These are phyloP conservation scores for Triops longicaudatus DNA, from an alignment of 1,140 invertebrate genomes.

Conservation along the genomic window DNA sequence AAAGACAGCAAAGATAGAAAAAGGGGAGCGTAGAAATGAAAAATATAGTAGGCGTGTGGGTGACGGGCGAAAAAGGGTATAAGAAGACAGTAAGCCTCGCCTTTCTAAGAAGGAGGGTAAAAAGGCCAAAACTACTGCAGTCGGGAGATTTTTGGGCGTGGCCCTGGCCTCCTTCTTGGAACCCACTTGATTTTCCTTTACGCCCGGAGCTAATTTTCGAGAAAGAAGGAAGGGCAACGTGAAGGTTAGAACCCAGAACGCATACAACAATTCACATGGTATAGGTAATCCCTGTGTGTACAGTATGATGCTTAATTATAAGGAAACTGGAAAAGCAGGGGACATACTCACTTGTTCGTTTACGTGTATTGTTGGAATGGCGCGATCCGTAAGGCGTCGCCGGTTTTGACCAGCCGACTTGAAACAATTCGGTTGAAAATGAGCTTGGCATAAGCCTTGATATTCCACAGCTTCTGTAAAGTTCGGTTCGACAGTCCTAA, in stretches of 20 bases:
- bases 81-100: not conserved
- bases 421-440: conserved; percentile 3
- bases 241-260: not conserved
- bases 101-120: not conserved
- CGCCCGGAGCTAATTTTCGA: not conserved
- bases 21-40: not conserved
- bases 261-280: not conserved
- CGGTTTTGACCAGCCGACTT: conserved; percentile 4
- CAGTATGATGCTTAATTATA: not conserved
- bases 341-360: not conserved
- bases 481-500: not conserved
- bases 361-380: not conserved
- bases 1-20: not conserved
- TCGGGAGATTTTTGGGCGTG: not conserved
- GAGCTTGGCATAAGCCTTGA: conserved; percentile 9
- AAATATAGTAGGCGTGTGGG: conserved; percentile 1
- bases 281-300: not conserved
- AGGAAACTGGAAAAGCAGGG: not conserved
- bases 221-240: not conserved
- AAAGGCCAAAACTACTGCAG: not conserved
- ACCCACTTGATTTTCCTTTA: not conserved
- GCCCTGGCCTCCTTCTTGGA: conserved; percentile 1
- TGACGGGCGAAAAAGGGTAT: not conserved
- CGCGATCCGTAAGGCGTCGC: not conserved
- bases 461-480: conserved; percentile 3